Base-by-base conservation (phyloP, 2,797 vertebrate species). In the Anguilla megastoma region DNA sequence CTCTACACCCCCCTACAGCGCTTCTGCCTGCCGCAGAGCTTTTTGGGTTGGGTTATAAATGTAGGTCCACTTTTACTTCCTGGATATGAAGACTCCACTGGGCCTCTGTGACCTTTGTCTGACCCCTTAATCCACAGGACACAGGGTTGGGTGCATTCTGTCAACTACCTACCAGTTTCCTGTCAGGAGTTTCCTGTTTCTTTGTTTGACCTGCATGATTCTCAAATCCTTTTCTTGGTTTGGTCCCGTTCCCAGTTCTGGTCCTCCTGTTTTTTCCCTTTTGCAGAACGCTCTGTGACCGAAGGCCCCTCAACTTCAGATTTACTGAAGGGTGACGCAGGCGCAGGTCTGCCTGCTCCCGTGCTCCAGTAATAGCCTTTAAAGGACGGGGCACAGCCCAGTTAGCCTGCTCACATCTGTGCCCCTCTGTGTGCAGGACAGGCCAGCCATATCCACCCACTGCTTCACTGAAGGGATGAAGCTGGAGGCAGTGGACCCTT, bases 391-490 rank as follows among this genome's bases (percentile, higher is more conserved):
- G 69, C 27, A 12, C 30, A 85, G 33, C 12, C 50, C 84, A 41
- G 56, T 41, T 30, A 12, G 76, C 50, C 30, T 56, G 56, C 7
- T 84, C 82, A 86, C 85, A 16, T 86, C 41, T 24, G 71, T 63
- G 56, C 89, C 71, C 86, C 24, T 92, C 80, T 93, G 9, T 87
- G 92, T 89, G 95, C 92, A 99, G 98, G 98, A 99, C 90, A 97
- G 97, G 89, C 96, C 96, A 88, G 89, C 95, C 90, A 94, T 98
- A 1, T 92, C 94, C 79, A 89, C 94, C 86, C 98, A 99, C 94
- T 95, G 96, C 0, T 99, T 99, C 91, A 96, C 96, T 89, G 95
- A 97, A 93, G 97, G 97, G 85, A 99, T 99, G 98, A 99, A 99
- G 94, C 94, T 99, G 88, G 98, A 99, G 94, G 98, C 98, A 87